Conservation (phyloP, 2,888 invertebrate genomes). For the Scaptomyza polygonia region DNA sequence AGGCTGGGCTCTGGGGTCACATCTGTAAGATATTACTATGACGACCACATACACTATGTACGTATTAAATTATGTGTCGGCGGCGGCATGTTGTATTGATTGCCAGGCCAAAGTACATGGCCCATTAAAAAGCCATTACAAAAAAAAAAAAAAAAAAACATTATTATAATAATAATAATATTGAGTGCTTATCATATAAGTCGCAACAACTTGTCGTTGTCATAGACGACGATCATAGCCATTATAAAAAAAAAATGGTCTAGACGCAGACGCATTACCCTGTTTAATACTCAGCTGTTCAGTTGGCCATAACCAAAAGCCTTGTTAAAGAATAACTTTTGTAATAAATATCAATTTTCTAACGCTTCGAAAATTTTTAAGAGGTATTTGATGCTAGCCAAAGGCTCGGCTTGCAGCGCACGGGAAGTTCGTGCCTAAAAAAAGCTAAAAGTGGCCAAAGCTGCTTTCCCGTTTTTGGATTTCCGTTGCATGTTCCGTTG, state of each 20-base stretch:
- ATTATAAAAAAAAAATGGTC: conserved; percentile 9
- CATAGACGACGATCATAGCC: conserved; percentile 25
- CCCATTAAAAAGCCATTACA: conserved; percentile 76
- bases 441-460: conserved; percentile 17
- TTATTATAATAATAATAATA: conserved; percentile 8
- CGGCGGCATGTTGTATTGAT: conserved; percentile 59
- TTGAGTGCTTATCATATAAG: conserved; percentile 47
- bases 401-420: conserved; percentile 29
- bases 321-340: too few species aligned
- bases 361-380: too few species aligned
- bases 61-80: conserved; percentile 16
- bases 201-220: conserved; percentile 24
- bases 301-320: too few species aligned
- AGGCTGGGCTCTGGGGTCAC: conserved; percentile 33
- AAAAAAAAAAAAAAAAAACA: conserved; percentile 32
- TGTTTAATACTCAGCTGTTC: not conserved
- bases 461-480: conserved; percentile 62
- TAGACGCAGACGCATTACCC: not conserved
- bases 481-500: conserved; percentile 65
- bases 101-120: conserved; percentile 68
- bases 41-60: conserved; percentile 13
- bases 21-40: conserved; percentile 51
- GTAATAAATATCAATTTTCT: too few species aligned
- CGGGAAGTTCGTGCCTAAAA: conserved; percentile 75
- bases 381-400: not conserved